Conservation (phyloP, 1,140 invertebrate species). For the Leptinotarsa texana region DNA sequence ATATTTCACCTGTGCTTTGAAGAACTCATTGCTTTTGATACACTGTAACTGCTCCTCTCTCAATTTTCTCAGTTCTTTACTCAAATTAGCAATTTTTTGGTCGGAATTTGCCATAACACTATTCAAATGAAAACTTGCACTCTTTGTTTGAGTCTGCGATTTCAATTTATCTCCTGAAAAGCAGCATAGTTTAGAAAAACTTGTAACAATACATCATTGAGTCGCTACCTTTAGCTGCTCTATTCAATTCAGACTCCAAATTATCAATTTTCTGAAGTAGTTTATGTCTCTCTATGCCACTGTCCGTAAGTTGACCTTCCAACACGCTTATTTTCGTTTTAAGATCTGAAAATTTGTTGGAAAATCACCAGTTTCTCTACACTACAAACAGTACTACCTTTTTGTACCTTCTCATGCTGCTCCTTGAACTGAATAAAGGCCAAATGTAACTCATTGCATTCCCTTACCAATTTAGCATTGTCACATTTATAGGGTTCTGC, state of each 20-base stretch:
- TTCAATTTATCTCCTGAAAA: constrained; percentile 19
- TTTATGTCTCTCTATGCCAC: constrained; percentile 40
- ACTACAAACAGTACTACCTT: constrained; percentile 52
- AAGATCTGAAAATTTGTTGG: constrained; percentile 58
- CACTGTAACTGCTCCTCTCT: constrained; percentile 57
- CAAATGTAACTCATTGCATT: constrained; percentile 73
- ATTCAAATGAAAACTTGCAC: constrained; percentile 39
- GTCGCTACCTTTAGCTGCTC: not conserved
- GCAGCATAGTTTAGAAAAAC: constrained; percentile 14
- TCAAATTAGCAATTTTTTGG: constrained; percentile 58
- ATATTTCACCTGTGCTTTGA: constrained; percentile 57
- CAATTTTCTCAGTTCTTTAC: constrained; percentile 58
- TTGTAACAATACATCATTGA: not conserved
- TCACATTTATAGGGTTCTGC: constrained; percentile 73
- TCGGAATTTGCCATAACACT: constrained; percentile 54
- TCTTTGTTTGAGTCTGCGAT: constrained; percentile 44
- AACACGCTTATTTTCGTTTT: constrained; percentile 62
- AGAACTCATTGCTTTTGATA: constrained; percentile 53
- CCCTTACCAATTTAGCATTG: constrained; percentile 69
- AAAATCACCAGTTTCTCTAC: not conserved
- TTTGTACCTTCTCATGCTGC: constrained; percentile 61
- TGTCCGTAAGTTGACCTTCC: constrained; percentile 61
- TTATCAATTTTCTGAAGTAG: constrained; percentile 38
- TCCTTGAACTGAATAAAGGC: constrained; percentile 70
- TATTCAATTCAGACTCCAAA: constrained; percentile 32